A percentile compares a stretch with the other conserved stretches of the same genome.
Evolutionary conservation across 2,797 vertebrate species (phyloP).

Genomic region (Catharus ustulatus): DNA sequence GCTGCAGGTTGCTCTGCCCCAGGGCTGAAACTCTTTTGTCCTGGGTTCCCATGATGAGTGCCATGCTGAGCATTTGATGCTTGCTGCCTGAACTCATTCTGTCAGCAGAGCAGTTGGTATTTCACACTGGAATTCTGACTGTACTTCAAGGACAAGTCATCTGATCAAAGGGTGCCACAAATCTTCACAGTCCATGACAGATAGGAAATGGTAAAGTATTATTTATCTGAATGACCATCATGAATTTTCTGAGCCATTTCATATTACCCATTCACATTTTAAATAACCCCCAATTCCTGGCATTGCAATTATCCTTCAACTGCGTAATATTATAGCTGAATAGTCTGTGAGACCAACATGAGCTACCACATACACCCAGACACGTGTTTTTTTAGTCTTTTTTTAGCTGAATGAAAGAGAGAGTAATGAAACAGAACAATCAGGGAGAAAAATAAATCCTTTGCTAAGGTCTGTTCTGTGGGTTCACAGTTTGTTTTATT

Average conservation of each 20-base stretch:
- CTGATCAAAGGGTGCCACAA: conserved; percentile 70
- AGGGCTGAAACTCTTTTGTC: conserved; percentile 10
- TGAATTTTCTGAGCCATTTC: conserved; percentile 59
- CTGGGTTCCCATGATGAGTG: background rate
- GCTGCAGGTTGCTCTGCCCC: background rate
- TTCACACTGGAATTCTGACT: conserved; percentile 60
- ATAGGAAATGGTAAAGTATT: conserved; percentile 46
- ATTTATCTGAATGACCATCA: conserved; percentile 66
- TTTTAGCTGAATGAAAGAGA: background rate
- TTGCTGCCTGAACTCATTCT: conserved; percentile 62
- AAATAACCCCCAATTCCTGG: conserved; percentile 47
- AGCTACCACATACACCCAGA: background rate
- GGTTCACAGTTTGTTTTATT: background rate
- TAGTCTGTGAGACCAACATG: background rate
- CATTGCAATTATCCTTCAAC: conserved; percentile 26
- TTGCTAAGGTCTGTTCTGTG: background rate
- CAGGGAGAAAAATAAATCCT: background rate
- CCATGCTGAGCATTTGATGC: conserved; percentile 7
- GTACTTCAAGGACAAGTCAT: conserved; percentile 71
- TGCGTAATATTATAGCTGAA: background rate
- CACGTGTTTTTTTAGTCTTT: too few species aligned
- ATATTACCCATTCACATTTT: conserved; percentile 45
- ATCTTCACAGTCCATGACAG: conserved; percentile 64
- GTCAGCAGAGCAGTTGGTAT: conserved; percentile 53
- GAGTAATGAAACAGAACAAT: background rate